A percentile compares a stretch with the other conserved stretches of the same genome.
phyloP scores from a whole-genome alignment of 2,797 vertebrate genomes.

The Poeciliopsis presidionis region DNA sequence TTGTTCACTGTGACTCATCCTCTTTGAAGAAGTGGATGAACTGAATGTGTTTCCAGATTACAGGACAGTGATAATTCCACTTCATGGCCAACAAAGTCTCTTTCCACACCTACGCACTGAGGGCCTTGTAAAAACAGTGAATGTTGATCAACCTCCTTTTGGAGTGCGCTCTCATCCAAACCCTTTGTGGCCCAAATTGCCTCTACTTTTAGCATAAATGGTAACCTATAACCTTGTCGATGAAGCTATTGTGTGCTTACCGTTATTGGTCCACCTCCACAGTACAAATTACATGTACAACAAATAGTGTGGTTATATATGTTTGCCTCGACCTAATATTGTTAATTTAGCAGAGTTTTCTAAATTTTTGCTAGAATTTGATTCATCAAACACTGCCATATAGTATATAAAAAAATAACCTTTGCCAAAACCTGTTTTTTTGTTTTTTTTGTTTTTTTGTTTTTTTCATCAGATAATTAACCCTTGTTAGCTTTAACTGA shows the following conservation, averaged over 20 bases:
- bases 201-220: slow-evolving; percentile 46
- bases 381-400: background rate
- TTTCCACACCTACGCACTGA: slow-evolving; percentile 43
- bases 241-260: slow-evolving; percentile 6
- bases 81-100: slow-evolving; percentile 26
- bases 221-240: slow-evolving; percentile 26
- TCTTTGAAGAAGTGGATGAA: slow-evolving; percentile 9
- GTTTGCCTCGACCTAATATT: background rate
- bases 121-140: slow-evolving; percentile 28
- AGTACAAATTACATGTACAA: slow-evolving; percentile 8
- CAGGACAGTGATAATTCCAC: slow-evolving; percentile 17
- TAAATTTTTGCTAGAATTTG: background rate
- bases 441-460: too few relatives aligned
- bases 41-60: slow-evolving; percentile 17
- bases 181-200: slow-evolving; percentile 18
- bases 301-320: background rate
- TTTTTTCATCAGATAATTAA: background rate
- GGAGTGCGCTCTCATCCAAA: slow-evolving; percentile 30
- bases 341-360: background rate
- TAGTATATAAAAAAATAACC: background rate
- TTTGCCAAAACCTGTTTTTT: background rate
- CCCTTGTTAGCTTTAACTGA: background rate
- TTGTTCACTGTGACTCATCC: slow-evolving; percentile 28
- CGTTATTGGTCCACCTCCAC: slow-evolving; percentile 16
- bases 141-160: slow-evolving; percentile 11